Evolutionary conservation across 2,797 vertebrate genomes (phyloP), one percentile per base, ranked within the genome.

Genomic region (Knipowitschia caucasica): DNA sequence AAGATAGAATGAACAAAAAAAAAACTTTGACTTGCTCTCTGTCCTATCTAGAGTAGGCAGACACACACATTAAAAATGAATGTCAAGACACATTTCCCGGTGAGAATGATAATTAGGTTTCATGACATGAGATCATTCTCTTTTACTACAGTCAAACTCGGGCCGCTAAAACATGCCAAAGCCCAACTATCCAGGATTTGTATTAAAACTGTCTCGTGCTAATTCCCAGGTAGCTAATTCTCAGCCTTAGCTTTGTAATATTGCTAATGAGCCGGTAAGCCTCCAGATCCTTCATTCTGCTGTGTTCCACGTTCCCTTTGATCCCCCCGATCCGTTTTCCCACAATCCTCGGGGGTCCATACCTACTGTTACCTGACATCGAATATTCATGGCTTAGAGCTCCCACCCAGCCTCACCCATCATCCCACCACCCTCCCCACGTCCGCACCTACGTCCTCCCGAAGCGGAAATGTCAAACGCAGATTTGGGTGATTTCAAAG

Each of bases 221-320:
- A 89, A 90, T 85, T 85, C 86, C 84, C 80, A 80, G 78, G 69
- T 82, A 81, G 60, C 75, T 87, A 83, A 89, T 87, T 87, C 87
- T 84, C 75, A 84, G 81, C 53, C 80, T 86, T 74, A 88, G 82
- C 85, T 86, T 86, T 71, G 78, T 89, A 88, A 88, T 88, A 80
- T 85, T 86, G 69, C 73, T 89, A 90, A 90, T 89, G 88, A 89
- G 88, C 72, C 83, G 66, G 73, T 88, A 87, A 91, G 85, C 86
- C 78, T 69, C 51, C 45, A 77, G 84, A 91, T 89, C 82, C 83
- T 65, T 83, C 75, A 61, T 86, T 86, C 83, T 81, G 83, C 75
- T 69, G 58, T 83, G 75, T 81, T 82, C 70, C 69, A 69, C 77
- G 45, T 76, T 77, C 69, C 72, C 88, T 90, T 90, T 91, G 88